phyloP scores from a whole-genome alignment of 2,888 invertebrate species.

The Lymantria monacha region DNA sequence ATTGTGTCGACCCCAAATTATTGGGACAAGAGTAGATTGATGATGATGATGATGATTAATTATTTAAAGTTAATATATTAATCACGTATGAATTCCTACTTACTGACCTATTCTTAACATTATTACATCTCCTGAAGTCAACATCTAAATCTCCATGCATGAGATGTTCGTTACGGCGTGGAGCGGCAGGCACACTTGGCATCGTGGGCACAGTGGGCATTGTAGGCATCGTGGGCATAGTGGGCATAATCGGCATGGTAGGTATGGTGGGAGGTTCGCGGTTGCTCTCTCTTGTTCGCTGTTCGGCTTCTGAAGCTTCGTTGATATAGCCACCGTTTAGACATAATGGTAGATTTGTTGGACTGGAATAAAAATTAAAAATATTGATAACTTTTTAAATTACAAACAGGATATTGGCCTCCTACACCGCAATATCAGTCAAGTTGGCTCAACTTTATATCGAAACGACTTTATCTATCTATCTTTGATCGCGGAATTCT shows the following conservation, averaged over 20 bases:
- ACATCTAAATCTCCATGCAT: constrained; percentile 44
- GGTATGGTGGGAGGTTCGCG: constrained; percentile 45
- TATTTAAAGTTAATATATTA: too few species aligned
- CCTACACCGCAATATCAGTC: too few species aligned
- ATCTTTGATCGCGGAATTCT: too few species aligned
- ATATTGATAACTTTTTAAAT: too few species aligned
- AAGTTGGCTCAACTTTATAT: too few species aligned
- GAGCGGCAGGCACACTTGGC: constrained; percentile 34
- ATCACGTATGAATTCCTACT: too few species aligned
- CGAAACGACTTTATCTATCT: too few species aligned
- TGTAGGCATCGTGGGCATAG: constrained; percentile 22
- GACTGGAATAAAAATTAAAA: constrained; percentile 56
- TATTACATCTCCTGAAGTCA: constrained; percentile 81
- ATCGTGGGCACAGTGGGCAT: constrained; percentile 20
- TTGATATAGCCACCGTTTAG: constrained; percentile 91
- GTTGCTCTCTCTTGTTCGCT: constrained; percentile 63
- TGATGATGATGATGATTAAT: too few species aligned
- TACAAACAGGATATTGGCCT: too few species aligned
- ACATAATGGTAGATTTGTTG: constrained; percentile 86
- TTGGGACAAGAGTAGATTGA: too few species aligned
- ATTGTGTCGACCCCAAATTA: too few species aligned
- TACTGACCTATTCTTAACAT: constrained; percentile 80
- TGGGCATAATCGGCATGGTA: constrained; percentile 5
- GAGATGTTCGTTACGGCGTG: constrained; percentile 40
- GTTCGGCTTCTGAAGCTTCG: constrained; percentile 86